These are phyloP conservation scores for Notolabrus celidotus DNA, from an alignment of 2,797 vertebrate genomes.

Conservation along the genomic window DNA sequence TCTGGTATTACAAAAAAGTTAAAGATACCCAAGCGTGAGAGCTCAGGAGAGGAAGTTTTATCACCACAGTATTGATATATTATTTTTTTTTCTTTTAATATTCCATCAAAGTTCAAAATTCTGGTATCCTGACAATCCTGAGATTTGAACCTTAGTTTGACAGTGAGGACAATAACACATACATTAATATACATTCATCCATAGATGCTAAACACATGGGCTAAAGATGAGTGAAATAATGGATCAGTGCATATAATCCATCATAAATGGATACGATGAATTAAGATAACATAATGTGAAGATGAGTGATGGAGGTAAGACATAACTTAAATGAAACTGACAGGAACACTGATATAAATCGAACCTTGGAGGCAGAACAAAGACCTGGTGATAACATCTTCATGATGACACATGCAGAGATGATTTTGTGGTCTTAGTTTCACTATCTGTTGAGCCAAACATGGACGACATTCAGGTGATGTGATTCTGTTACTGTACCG, in stretches of 20 bases:
- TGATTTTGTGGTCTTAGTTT: neutral
- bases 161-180: too few relatives aligned
- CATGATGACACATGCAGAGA: conserved; percentile 26
- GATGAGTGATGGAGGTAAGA: conserved; percentile 14
- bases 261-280: conserved; percentile 27
- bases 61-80: too few relatives aligned
- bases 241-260: neutral
- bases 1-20: too few relatives aligned
- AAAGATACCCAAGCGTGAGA: too few relatives aligned
- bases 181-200: conserved; percentile 36
- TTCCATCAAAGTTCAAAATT: too few relatives aligned
- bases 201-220: conserved; percentile 10
- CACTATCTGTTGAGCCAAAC: conserved; percentile 6
- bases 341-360: conserved; percentile 9
- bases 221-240: conserved; percentile 12
- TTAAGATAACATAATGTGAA: conserved; percentile 20
- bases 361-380: conserved; percentile 17
- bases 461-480: neutral
- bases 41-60: too few relatives aligned
- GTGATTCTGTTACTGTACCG: neutral
- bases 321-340: conserved; percentile 16
- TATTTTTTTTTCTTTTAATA: too few relatives aligned
- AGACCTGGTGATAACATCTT: conserved; percentile 15
- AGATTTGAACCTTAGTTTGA: too few relatives aligned
- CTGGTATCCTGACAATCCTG: too few relatives aligned